Evolutionary conservation across 2,797 vertebrate species (phyloP), one percentile per base, ranked within the genome.

Genomic region (Muraenolepis orangiensis): DNA sequence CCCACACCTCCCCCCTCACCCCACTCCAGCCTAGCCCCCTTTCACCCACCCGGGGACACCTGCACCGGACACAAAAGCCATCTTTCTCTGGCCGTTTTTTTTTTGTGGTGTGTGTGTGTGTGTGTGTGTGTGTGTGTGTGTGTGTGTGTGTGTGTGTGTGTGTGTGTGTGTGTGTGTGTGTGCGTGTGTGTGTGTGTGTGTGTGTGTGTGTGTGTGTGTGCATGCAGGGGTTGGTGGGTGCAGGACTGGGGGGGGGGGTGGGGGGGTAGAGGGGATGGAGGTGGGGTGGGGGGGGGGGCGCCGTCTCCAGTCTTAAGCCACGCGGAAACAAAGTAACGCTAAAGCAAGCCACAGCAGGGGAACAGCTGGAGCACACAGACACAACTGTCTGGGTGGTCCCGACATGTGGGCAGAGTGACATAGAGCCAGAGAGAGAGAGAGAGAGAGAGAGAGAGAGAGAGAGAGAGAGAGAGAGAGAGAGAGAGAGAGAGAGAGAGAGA

Each of bases 321-420:
- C 78, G 85, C 78, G 80, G 91, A 93, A 92, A 94, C 92, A 94
- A 94, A 94, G 93, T 94, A 94, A 91, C 91, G 92, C 91, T 94
- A 93, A 93, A 83, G 90, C 31, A 5, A 88, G n/a, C 89, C 90
- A 88, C 87, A 88, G 91, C 90, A 91, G 89, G 89, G 85, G 89
- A 93, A 94, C 93, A 94, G 93, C 93, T 94, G 93, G 92, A 92
- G 90, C 85, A 75, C 83, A 87, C 82, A 84, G 87, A 81, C 86
- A 84, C 38, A 29, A 77, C 89, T 71, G 83, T 79, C 87, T 92
- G 92, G 91, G 92, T 93, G 91, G 91, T 93, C 91, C 91, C 8
- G 26, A 72, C 68, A 67, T 71, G 4, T 66, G 78, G 75, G n/a
- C n/a, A 66, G 74, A 80, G 75, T 73, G 68, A 73, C 70, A 75